Base-by-base conservation (phyloP, 2,113 vertebrate genomes). In the Onychostoma macrolepis region DNA sequence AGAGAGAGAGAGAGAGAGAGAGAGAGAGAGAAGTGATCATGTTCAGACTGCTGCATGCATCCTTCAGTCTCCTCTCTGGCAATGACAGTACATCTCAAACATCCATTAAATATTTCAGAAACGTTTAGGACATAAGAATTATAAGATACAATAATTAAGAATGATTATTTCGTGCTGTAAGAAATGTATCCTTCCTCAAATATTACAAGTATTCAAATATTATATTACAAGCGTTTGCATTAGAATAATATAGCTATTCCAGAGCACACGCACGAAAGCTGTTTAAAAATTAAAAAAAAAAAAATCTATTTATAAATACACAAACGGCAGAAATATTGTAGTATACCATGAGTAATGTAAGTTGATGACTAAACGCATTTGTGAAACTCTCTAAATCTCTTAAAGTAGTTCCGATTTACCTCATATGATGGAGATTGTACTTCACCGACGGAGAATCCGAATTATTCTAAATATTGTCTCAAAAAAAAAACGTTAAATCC, bases 371-470 rank as follows among this genome's bases (percentile, higher is more conserved):
- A 72, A 19, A 24, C n/a, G 65, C n/a, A 58, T 71, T 26, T 58
- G 3, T 30, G 4, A 72, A 86, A 80, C 77, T 65, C 45, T 65
- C 30, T n/a, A 43, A 41, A 72, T 41, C 4, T 80, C n/a, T 21
- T 19, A 15, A 83, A 63, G 26, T 82, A 33, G 13, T 56, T 45
- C 28, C 75, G 50, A 38, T 75, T 83, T 87, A 83, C 79, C 86
- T 83, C 76, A 26, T 17, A 45, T 15, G 36, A 3, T 21, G 36
- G 12, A 41, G 56, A 76, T 6, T 36, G 43, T 2, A 9, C 5
- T 61, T 10, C 71, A 30, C 81, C 17, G 21, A 50, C 2, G 21
- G 21, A 36, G 4, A 33, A 71, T 82, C 33, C 80, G 24, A 43
- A 48, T 85, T 10, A 67, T 65, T 30, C 24, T 43, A 45, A 0